Evolutionary conservation across 2,113 vertebrate genomes (phyloP).

Genomic region (Tychaedon coryphoeus): DNA sequence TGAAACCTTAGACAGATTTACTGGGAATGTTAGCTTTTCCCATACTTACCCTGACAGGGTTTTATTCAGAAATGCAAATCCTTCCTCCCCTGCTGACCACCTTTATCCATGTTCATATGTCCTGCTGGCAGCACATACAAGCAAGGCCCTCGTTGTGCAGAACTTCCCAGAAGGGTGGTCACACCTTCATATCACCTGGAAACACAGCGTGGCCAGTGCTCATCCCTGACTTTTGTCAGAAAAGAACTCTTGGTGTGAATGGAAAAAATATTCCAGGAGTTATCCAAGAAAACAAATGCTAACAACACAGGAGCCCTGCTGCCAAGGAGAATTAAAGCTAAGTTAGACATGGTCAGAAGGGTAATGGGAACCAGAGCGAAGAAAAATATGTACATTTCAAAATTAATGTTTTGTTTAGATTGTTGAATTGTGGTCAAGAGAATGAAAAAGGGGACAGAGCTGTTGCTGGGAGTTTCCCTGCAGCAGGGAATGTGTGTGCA

Average conservation of each 20-base stretch:
- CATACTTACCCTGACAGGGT: background rate
- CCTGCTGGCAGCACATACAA: background rate
- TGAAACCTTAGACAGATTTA: background rate
- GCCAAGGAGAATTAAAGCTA: background rate
- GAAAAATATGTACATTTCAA: conserved; percentile 8
- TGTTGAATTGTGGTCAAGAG: conserved; percentile 39
- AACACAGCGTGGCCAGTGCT: fast-evolving
- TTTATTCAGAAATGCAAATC: background rate
- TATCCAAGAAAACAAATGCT: fast-evolving
- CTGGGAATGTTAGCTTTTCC: background rate
- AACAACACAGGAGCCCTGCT: background rate
- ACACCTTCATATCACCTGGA: background rate
- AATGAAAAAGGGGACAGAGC: conserved; percentile 4
- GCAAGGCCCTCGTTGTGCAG: background rate
- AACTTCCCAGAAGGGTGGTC: background rate
- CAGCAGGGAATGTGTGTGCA: background rate
- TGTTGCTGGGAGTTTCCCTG: conserved; percentile 8
- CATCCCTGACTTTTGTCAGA: background rate
- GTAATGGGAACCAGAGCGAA: background rate
- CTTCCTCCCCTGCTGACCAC: background rate
- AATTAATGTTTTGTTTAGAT: conserved; percentile 66
- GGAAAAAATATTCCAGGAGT: background rate
- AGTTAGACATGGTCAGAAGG: background rate
- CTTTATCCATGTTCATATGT: background rate
- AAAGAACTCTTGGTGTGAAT: background rate